Percentiles rank a stretch among this genome's conserved stretches.
Evolutionary conservation across 2,797 vertebrate species (phyloP).

Genomic region (Xerus rutilus): DNA sequence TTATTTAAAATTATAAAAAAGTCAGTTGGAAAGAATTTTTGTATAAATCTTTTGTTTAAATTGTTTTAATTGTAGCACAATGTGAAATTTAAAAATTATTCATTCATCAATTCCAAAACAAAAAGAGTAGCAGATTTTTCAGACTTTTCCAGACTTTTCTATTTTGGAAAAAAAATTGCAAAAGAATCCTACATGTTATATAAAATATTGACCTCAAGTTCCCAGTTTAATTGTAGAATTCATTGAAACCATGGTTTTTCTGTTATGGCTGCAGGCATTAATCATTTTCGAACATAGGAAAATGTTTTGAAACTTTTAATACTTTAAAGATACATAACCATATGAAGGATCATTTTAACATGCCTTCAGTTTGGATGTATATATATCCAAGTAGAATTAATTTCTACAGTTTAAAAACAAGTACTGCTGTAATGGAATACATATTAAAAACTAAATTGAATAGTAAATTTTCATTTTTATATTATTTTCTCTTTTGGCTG

Average conservation of each 20-base stretch:
- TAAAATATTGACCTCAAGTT: neutral
- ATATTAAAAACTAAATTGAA: neutral
- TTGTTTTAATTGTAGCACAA: neutral
- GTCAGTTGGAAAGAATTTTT: neutral
- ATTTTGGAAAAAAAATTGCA: neutral
- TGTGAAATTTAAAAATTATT: neutral
- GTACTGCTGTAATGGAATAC: neutral
- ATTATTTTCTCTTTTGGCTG: neutral
- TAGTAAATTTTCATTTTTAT: neutral
- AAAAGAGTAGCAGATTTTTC: neutral
- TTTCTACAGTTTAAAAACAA: constrained; percentile 46
- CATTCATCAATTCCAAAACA: neutral
- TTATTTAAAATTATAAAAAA: neutral
- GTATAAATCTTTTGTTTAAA: neutral
- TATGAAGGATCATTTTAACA: constrained; percentile 21
- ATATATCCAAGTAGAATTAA: neutral
- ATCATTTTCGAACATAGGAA: constrained; percentile 78
- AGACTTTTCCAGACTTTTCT: neutral
- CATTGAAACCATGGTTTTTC: constrained; percentile 71
- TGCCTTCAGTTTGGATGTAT: neutral
- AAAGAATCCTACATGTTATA: neutral
- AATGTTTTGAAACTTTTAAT: constrained; percentile 73
- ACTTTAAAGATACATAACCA: constrained; percentile 68
- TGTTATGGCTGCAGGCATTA: constrained; percentile 69
- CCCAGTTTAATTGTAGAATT: neutral